Conservation (phyloP, 2,113 vertebrate species). For the Chloebia gouldiae region DNA sequence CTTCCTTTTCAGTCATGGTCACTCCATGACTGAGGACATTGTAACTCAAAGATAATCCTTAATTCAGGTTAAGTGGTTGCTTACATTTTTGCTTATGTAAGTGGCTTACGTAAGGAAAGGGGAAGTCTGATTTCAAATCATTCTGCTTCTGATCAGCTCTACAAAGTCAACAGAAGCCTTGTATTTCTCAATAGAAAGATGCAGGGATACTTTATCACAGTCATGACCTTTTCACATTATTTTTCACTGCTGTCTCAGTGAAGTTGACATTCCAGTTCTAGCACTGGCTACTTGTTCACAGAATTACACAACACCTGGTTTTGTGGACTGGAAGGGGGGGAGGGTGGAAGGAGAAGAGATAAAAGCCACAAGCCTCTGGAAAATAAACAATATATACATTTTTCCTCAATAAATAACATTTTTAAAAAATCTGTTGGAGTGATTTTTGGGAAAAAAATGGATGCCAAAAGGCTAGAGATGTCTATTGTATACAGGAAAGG, state of each 20-base stretch:
- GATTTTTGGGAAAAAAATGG: neutral
- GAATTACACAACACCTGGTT: neutral
- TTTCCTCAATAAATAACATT: neutral
- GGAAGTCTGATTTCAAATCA: neutral
- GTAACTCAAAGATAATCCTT: neutral
- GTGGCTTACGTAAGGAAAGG: neutral
- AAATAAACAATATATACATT: neutral
- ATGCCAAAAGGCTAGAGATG: neutral
- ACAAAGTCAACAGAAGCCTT: neutral
- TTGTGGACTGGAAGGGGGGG: neutral
- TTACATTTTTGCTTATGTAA: neutral
- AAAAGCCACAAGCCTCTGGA: neutral
- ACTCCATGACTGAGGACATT: neutral
- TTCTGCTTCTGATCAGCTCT: neutral
- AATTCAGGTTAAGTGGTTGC: neutral
- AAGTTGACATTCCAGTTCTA: neutral
- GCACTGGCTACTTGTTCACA: neutral
- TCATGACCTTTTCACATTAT: neutral
- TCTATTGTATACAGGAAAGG: neutral
- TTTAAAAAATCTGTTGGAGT: rapidly evolving
- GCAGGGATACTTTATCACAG: neutral
- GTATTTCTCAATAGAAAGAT: neutral
- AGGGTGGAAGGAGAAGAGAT: neutral
- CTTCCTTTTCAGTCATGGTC: neutral
- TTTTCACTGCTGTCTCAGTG: neutral